Conservation (phyloP, 2,888 invertebrate species). For the Piscicola geometra region DNA sequence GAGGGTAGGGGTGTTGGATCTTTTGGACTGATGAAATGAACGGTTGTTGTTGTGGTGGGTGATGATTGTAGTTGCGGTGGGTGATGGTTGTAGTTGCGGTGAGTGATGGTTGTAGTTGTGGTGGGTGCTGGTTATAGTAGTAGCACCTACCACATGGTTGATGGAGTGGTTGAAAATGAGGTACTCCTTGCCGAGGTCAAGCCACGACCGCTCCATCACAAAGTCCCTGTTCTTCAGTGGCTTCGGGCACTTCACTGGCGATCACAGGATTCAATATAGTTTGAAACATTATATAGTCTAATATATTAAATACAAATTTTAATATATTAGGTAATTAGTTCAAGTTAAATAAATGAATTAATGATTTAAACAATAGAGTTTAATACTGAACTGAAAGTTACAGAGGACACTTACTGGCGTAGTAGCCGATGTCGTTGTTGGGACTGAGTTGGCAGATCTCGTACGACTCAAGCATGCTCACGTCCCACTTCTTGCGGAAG, state of each 20-base stretch:
- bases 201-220: conserved; percentile 84
- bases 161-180: conserved; percentile 85
- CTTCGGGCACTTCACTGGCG: conserved; percentile 75
- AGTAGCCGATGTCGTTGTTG: conserved; percentile 87
- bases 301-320: background rate
- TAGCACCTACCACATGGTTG: conserved; percentile 61
- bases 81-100: background rate
- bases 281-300: background rate
- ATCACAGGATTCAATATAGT: background rate
- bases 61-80: background rate
- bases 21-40: too few species aligned
- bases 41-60: background rate
- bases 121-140: background rate
- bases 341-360: background rate
- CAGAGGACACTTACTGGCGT: conserved; percentile 66
- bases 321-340: background rate
- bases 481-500: conserved; percentile 83
- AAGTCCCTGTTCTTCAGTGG: conserved; percentile 85
- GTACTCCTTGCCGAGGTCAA: conserved; percentile 78
- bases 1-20: too few species aligned
- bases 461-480: conserved; percentile 77
- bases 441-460: conserved; percentile 86
- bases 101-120: too few species aligned
- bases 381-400: background rate
- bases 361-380: background rate